Base-by-base conservation (phyloP, 2,888 invertebrate species). In the Auanema freiburgensis region DNA sequence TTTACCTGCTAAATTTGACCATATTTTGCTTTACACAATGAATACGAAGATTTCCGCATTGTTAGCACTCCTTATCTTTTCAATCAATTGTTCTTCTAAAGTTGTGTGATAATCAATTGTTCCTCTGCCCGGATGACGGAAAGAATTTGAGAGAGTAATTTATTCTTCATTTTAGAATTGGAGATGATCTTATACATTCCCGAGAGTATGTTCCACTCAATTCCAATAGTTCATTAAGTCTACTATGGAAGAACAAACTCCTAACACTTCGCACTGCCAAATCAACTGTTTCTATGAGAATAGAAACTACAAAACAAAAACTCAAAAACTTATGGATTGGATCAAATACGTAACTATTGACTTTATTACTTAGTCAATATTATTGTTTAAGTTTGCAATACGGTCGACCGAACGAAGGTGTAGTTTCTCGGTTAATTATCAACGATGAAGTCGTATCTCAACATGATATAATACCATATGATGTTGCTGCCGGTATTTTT, bases 221-320 rank as follows among this genome's bases (percentile, higher is more conserved):
- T 21, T 53, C 46, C 18, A 54, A 49, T 5, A 14, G 23, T 14
- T 46, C 25, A n/a, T 18, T 60, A 8, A 49, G 55, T 25, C 54
- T 60, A 21, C n/a, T 25, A 33, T 60, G 60, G 60, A 21, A 33
- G 24, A 55, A 55, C 14, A 60, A 60, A n/a, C 40, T 55, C 18
- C 43, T 46, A 16, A 54, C 46, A 0, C 42, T 60, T 21, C 18
- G 44, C 18, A 60, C 60, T 14, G 42, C 42, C 16, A 46, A 53
- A 12, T 46, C 46, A 16, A 53, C 49, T 44, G 43, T 60, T 14
- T 50, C 60, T 18, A 54, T 49, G 6, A 41, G 60, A 16, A 51
- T 60, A 2, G 60, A 53, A 23, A 46, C 54, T 1, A 51, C 41
- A 5, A 46, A 60, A n/a, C 51, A 49, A 6, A 40, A 53, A 6